A percentile compares a stretch with the other conserved stretches of the same genome.
phyloP scores from a whole-genome alignment of 1,140 invertebrate genomes.

The Papilio xuthus region DNA sequence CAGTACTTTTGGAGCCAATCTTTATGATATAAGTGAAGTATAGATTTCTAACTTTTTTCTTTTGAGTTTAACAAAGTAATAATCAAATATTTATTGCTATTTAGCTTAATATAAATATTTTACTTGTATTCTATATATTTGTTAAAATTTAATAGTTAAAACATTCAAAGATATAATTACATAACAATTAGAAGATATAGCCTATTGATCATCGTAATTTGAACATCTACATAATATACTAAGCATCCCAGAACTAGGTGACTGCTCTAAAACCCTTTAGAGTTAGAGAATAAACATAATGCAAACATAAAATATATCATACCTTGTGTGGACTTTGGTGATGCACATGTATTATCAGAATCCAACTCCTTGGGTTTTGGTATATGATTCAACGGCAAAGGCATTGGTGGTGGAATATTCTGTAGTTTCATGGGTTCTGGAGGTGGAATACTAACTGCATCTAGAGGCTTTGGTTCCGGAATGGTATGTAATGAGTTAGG shows the following conservation, averaged over 20 bases:
- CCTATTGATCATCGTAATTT: no score
- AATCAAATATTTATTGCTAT: no score
- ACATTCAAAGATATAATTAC: no score
- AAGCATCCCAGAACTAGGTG: not conserved
- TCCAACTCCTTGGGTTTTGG: slow-evolving; percentile 67
- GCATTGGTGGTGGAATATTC: slow-evolving; percentile 66
- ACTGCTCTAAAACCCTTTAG: not conserved
- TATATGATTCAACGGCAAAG: slow-evolving; percentile 59
- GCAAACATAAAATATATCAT: slow-evolving; percentile 42
- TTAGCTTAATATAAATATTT: no score
- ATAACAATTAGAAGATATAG: no score
- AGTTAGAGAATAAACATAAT: not conserved
- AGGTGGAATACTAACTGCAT: slow-evolving; percentile 53
- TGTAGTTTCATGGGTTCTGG: slow-evolving; percentile 67
- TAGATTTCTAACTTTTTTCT: no score
- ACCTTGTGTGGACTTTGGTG: slow-evolving; percentile 63
- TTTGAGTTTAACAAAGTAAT: no score
- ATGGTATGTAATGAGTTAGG: slow-evolving; percentile 49
- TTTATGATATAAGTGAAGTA: no score
- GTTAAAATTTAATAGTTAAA: no score
- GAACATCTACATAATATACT: not conserved
- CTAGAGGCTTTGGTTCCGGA: slow-evolving; percentile 62
- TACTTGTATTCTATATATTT: no score
- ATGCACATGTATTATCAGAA: slow-evolving; percentile 57
- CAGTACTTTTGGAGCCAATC: no score